Percentiles rank a stretch among this genome's conserved stretches.
These are phyloP conservation scores for Gerris lacustris DNA, from an alignment of 2,888 invertebrate species.

Conservation along the genomic window DNA sequence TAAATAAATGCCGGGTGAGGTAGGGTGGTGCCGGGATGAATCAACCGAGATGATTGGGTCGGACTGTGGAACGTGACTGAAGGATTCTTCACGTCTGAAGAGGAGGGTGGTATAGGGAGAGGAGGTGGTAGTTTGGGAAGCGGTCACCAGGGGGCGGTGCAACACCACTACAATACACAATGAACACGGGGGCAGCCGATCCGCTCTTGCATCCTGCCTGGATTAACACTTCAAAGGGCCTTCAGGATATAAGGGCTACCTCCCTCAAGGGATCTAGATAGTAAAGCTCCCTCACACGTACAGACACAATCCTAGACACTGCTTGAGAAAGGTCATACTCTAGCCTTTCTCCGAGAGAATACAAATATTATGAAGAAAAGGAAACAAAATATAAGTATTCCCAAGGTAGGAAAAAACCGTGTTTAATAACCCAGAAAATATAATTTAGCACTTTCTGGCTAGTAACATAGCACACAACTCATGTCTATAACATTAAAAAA, in stretches of 20 bases:
- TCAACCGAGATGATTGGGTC: neutral
- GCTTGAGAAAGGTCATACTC: neutral
- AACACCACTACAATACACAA: neutral
- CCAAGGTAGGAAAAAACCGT: too few species aligned
- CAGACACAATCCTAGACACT: neutral
- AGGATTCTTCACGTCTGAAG: neutral
- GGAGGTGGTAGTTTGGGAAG: neutral
- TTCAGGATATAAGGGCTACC: neutral
- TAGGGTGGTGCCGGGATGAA: too few species aligned
- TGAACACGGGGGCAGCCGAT: too few species aligned
- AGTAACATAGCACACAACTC: too few species aligned
- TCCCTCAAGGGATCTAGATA: neutral
- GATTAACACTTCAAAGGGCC: slow-evolving; percentile 2
- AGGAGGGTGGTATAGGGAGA: neutral
- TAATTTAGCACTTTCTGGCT: too few species aligned
- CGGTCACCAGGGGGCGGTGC: neutral
- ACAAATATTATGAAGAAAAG: too few species aligned
- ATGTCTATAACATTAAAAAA: too few species aligned
- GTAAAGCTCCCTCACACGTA: neutral
- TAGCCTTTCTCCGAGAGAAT: neutral
- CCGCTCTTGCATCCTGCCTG: neutral
- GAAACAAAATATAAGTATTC: too few species aligned
- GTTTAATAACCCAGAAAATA: too few species aligned
- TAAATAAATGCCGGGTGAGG: too few species aligned
- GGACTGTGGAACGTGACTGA: neutral